Conservation (phyloP, 2,113 vertebrate species). For the Astur gentilis region DNA sequence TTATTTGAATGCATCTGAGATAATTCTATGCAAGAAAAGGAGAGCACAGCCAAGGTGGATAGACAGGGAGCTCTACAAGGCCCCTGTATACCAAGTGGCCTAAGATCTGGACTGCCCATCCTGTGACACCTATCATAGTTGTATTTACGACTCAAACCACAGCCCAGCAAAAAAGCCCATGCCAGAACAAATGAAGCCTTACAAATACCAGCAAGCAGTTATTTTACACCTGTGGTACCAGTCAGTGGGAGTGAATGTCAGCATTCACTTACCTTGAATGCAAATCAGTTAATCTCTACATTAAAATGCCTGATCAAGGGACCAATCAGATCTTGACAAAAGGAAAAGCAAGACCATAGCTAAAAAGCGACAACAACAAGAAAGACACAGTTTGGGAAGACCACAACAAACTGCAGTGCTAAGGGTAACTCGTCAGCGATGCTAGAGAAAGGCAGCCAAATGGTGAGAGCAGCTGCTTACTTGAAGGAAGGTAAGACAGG, state of each 20-base stretch:
- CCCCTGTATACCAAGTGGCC: background rate
- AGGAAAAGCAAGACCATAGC: background rate
- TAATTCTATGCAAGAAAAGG: background rate
- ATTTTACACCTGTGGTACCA: background rate
- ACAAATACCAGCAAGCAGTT: background rate
- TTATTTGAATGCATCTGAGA: background rate
- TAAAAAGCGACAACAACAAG: background rate
- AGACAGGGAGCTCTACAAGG: background rate
- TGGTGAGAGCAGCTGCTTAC: background rate
- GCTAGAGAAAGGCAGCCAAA: background rate
- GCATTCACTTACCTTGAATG: background rate
- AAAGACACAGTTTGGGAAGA: background rate
- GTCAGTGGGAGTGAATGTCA: background rate
- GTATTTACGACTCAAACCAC: background rate
- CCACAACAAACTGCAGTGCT: background rate
- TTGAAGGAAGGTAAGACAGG: background rate
- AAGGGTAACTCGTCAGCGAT: background rate
- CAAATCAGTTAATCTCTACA: background rate
- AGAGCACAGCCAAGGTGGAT: background rate
- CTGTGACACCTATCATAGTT: background rate
- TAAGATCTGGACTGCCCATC: background rate
- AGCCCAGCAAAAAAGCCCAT: background rate
- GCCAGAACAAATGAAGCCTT: background rate
- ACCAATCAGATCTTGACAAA: background rate
- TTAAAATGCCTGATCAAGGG: background rate